Evolutionary conservation across 2,797 vertebrate species (phyloP).

Genomic region (Gallinago stenura): DNA sequence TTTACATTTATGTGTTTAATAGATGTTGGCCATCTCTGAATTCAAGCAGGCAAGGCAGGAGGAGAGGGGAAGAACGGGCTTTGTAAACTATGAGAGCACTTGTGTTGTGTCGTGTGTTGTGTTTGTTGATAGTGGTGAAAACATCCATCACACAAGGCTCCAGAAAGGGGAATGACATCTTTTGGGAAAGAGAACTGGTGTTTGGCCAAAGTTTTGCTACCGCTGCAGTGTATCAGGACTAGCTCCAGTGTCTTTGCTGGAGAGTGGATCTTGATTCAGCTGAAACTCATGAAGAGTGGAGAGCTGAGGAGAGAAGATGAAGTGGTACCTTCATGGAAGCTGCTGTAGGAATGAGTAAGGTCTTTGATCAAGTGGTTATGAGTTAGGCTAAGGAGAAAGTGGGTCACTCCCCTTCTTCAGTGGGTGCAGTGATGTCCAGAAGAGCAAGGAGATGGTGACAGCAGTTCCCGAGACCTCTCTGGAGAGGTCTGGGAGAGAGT

Average conservation of each 20-base stretch:
- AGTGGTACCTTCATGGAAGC: accelerated
- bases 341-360: not conserved
- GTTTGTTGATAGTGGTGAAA: not conserved
- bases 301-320: not conserved
- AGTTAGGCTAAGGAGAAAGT: not conserved
- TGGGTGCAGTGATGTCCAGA: not conserved
- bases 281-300: not conserved
- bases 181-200: not conserved
- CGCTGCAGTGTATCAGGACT: not conserved
- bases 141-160: not conserved
- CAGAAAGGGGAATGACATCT: not conserved
- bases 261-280: not conserved
- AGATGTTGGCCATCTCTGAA: slow-evolving; percentile 41
- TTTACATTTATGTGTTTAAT: slow-evolving; percentile 51
- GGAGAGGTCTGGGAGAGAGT: not conserved
- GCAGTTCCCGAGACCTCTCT: not conserved
- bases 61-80: not conserved
- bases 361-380: not conserved
- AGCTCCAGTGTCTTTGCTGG: not conserved
- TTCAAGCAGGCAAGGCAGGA: slow-evolving; percentile 18
- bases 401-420: not conserved
- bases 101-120: not conserved
- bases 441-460: not conserved
- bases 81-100: not conserved
- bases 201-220: not conserved